These are phyloP conservation scores for Zoanthus solanderi DNA, from an alignment of 92 coral and sea anemone genomes.

Conservation along the genomic window DNA sequence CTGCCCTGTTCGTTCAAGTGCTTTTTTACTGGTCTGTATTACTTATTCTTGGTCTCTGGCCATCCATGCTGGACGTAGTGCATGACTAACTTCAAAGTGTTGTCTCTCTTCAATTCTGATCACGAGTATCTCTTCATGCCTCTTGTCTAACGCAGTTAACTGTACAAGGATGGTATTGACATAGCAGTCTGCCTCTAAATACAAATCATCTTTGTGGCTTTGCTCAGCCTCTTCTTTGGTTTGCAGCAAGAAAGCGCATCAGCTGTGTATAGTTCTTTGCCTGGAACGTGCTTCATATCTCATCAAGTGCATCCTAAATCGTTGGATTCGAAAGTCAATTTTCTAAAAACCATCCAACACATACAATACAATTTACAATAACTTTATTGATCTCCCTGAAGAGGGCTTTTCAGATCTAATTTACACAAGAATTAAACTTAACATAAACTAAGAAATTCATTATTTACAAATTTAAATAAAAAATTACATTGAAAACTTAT, in stretches of 20 bases:
- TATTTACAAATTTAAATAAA: too few species aligned
- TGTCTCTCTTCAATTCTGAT: not conserved
- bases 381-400: too few species aligned
- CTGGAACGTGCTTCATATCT: constrained; percentile 11
- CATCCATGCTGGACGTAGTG: constrained; percentile 4
- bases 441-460: too few species aligned
- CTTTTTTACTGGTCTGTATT: not conserved
- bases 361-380: too few species aligned
- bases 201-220: constrained; percentile 2
- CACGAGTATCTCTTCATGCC: not conserved
- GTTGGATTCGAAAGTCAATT: constrained; percentile 26
- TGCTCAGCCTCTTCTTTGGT: constrained; percentile 22
- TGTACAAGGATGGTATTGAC: not conserved
- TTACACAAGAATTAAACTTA: too few species aligned
- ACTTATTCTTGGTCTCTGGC: not conserved
- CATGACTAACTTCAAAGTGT: too few species aligned
- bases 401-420: too few species aligned
- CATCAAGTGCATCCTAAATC: not conserved
- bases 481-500: too few species aligned
- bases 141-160: constrained; percentile 7
- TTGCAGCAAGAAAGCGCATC: constrained; percentile 18
- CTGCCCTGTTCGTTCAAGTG: not conserved
- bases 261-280: too few species aligned
- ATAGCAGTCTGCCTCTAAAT: constrained; percentile 21
- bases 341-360: too few species aligned